These are phyloP conservation scores for Sebastes matsubarae DNA, from an alignment of 2,797 vertebrate species.

Conservation along the genomic window DNA sequence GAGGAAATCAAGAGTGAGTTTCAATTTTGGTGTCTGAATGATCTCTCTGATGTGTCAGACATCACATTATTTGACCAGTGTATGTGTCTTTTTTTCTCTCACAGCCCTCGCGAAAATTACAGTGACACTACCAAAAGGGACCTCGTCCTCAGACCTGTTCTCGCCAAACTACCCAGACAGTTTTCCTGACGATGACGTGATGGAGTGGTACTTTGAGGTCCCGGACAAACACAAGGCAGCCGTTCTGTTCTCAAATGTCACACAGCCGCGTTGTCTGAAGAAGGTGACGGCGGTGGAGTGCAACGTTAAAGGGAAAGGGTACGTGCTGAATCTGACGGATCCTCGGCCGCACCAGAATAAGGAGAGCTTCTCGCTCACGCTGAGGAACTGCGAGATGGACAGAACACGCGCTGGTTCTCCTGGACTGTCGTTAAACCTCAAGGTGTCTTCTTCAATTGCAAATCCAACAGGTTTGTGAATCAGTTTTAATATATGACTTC, in stretches of 20 bases:
- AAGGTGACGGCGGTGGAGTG: conserved; percentile 85
- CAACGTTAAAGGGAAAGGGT: conserved; percentile 25
- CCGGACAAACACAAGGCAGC: conserved; percentile 77
- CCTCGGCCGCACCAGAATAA: conserved; percentile 36
- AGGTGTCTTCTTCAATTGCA: conserved; percentile 54
- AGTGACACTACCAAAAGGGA: conserved; percentile 76
- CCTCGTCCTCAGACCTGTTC: conserved; percentile 81
- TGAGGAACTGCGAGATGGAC: conserved; percentile 79
- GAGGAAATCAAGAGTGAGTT: conserved; percentile 68
- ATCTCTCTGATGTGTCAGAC: background rate
- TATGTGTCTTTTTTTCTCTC: background rate
- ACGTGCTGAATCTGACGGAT: conserved; percentile 40
- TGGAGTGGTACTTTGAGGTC: conserved; percentile 88
- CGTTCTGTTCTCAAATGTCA: conserved; percentile 79
- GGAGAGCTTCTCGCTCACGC: conserved; percentile 68
- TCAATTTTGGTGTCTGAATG: background rate
- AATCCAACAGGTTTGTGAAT: conserved; percentile 64
- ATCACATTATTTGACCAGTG: background rate
- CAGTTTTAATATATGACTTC: background rate
- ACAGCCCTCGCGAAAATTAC: conserved; percentile 87
- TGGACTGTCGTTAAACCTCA: conserved; percentile 64
- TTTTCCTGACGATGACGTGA: conserved; percentile 87
- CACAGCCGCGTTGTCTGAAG: conserved; percentile 83
- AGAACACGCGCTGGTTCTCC: conserved; percentile 7
- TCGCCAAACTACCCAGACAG: conserved; percentile 88